Base-by-base conservation (phyloP, 2,888 invertebrate species). In the Seira musarum region DNA sequence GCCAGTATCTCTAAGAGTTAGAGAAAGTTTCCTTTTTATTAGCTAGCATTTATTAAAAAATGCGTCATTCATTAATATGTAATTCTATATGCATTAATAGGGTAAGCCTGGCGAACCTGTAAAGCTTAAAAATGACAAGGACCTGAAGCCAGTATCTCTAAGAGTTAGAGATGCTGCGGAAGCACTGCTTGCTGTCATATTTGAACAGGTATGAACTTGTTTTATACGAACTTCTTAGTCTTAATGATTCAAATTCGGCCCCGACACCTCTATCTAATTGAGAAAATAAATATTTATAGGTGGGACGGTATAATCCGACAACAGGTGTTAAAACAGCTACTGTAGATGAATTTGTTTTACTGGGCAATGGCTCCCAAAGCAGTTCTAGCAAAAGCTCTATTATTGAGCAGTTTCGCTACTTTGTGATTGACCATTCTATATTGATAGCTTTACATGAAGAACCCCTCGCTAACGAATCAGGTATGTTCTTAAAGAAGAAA, bases 151-250 rank as follows among this genome's bases (percentile, higher is more conserved):
- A 0, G 98, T 97, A 0, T 99, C 99, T 0, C 96, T 98, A 94
- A 91, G 99, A 85, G 99, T 99, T 0, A 92, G 97, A 80, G 99
- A 99, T 90, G 98, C 99, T 0, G 99, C 99, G 0, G 99, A 99
- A 89, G 95, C 95, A 83, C 90, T 99, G 53, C 91, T 99, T 5
- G 96, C 96, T 85, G 93, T 95, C 80, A 95, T 98, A 85, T 91
- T 98, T 80, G 97, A 97, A 89, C 96, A 97, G 91, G 94, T 94
- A 88, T 17, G 40, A 40, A n/a, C n/a, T n/a, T n/a, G 35, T 15
- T 10, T 53, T 17, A 65, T 6, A 10, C 65, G 19, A 57, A 8
- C n/a, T 25, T 24, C 60, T 40, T 68, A 68, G 49, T 24, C 21
- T 57, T 24, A 49, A 25, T 25, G 15, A 24, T 64, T 64, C 10